Conservation (phyloP, 2,888 invertebrate genomes). For the Papilio demoleus region DNA sequence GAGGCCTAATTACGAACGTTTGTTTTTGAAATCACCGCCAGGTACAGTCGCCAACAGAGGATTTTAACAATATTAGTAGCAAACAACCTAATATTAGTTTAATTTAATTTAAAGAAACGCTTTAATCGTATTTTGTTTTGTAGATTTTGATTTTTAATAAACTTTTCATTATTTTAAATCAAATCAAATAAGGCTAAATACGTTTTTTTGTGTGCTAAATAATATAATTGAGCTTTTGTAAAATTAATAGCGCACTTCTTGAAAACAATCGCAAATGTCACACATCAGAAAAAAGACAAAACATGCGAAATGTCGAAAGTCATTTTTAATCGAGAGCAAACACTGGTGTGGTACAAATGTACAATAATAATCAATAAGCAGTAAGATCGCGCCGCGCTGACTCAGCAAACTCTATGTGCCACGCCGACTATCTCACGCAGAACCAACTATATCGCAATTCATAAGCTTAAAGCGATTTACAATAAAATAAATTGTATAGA, state of each 20-base stretch:
- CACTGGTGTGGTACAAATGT: constrained; percentile 3
- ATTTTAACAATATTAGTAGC: constrained; percentile 30
- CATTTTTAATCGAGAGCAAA: neutral
- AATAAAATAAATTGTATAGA: neutral
- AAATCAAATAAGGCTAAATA: too few species aligned
- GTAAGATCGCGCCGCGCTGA: constrained; percentile 59
- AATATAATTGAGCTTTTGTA: too few species aligned
- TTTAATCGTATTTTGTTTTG: too few species aligned
- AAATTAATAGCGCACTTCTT: too few species aligned
- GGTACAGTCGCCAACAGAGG: constrained; percentile 59
- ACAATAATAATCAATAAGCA: constrained; percentile 43
- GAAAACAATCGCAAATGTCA: too few species aligned
- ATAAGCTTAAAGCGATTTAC: constrained; percentile 38
- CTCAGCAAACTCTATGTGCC: constrained; percentile 68
- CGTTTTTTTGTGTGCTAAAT: too few species aligned
- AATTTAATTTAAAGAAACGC: neutral
- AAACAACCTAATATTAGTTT: constrained; percentile 8
- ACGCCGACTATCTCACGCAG: constrained; percentile 69
- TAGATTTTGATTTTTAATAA: too few species aligned
- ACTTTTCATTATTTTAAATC: too few species aligned
- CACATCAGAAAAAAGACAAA: too few species aligned
- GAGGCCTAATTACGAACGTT: constrained; percentile 76
- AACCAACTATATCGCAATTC: constrained; percentile 41
- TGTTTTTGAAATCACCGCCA: constrained; percentile 77
- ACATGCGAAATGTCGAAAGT: too few species aligned